phyloP scores from a whole-genome alignment of 1,140 invertebrate species.

The Globodera rostochiensis region DNA sequence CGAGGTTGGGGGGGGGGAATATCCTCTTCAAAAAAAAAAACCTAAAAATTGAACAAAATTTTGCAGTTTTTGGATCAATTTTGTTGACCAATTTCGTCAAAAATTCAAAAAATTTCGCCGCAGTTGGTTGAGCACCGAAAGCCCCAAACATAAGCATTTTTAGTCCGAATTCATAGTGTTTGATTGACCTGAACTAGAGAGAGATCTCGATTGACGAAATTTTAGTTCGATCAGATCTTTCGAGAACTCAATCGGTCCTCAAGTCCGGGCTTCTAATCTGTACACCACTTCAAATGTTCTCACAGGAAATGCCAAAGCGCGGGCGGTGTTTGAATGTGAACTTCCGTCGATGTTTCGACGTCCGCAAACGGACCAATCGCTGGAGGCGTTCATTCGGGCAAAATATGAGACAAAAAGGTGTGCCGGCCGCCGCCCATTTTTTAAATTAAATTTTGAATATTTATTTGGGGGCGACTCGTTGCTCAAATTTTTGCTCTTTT shows the following conservation, averaged over 20 bases:
- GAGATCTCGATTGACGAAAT: background rate
- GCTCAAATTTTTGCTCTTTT: constrained; percentile 1
- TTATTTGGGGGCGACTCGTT: too few relatives aligned
- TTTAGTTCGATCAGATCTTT: background rate
- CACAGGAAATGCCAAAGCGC: constrained; percentile 83
- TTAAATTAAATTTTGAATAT: constrained; percentile 11
- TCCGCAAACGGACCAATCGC: constrained; percentile 81
- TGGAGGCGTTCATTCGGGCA: constrained; percentile 90
- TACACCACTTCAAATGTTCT: too few relatives aligned
- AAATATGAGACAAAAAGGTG: constrained; percentile 99
- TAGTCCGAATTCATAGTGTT: too few relatives aligned
- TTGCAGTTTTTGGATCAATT: too few relatives aligned
- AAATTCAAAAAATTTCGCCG: too few relatives aligned
- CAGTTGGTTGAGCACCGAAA: too few relatives aligned
- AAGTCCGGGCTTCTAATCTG: background rate
- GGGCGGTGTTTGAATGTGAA: constrained; percentile 95
- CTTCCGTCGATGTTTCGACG: constrained; percentile 88
- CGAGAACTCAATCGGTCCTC: background rate
- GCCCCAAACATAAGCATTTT: too few relatives aligned
- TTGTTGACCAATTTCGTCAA: too few relatives aligned
- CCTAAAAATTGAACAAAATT: too few relatives aligned
- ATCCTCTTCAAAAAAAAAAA: too few relatives aligned
- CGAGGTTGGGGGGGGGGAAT: too few relatives aligned
- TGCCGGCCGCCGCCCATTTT: too few relatives aligned
- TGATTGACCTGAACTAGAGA: background rate